A percentile compares a stretch with the other conserved stretches of the same genome.
Evolutionary conservation across 1,140 invertebrate genomes (phyloP).

Genomic region (Conus ventricosus): DNA sequence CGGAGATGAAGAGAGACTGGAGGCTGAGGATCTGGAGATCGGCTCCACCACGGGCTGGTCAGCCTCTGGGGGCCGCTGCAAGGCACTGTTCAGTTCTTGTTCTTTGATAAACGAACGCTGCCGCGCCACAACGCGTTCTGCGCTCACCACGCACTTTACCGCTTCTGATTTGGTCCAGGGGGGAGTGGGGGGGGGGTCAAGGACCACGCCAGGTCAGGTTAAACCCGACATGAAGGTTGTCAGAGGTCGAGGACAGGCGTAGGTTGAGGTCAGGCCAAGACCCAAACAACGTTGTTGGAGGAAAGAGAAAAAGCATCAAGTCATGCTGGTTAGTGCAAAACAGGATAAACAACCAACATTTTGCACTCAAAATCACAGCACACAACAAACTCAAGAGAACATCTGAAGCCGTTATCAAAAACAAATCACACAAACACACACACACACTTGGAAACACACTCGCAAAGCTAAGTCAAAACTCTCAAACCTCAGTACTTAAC

Average conservation of each 20-base stretch:
- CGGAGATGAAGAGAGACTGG: conserved; percentile 29
- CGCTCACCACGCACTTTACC: conserved; percentile 43
- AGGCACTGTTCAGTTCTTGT: conserved; percentile 76
- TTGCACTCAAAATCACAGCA: neutral
- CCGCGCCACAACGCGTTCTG: conserved; percentile 82
- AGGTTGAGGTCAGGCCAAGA: neutral
- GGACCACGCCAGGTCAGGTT: conserved; percentile 36
- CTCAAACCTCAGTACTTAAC: no score
- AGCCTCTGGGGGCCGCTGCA: conserved; percentile 41
- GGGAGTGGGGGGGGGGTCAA: conserved; percentile 38
- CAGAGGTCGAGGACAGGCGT: conserved; percentile 43
- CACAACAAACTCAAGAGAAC: neutral
- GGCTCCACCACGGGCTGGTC: conserved; percentile 47
- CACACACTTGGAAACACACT: no score
- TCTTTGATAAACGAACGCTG: conserved; percentile 88
- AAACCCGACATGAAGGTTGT: neutral
- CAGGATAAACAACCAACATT: neutral
- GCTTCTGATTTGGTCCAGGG: conserved; percentile 49
- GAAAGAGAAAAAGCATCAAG: neutral
- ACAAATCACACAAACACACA: no score
- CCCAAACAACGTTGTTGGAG: neutral
- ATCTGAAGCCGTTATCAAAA: neutral
- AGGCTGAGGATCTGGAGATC: conserved; percentile 43
- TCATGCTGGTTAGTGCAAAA: conserved; percentile 36
- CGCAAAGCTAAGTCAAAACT: no score